Percentiles rank a stretch among this genome's conserved stretches.
phyloP scores from a whole-genome alignment of 1,140 invertebrate species.

The Odontomachus brunneus region DNA sequence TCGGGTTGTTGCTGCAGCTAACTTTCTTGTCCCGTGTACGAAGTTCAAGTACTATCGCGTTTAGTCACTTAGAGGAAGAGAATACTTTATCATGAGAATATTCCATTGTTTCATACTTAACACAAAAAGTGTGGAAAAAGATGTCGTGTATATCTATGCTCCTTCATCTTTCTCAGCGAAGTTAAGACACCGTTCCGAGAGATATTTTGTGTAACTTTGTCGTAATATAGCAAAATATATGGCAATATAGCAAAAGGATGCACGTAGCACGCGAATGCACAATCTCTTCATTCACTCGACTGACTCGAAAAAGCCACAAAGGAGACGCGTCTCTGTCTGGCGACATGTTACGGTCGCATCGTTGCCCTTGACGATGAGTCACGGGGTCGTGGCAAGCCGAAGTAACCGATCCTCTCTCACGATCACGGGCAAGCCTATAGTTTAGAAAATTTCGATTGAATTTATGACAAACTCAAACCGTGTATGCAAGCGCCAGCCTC shows the following conservation, averaged over 20 bases:
- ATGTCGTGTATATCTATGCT: not conserved
- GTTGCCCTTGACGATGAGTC: constrained; percentile 6
- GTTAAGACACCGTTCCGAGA: not conserved
- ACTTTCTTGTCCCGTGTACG: no score
- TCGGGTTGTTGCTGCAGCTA: no score
- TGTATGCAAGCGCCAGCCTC: not conserved
- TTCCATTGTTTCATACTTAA: not conserved
- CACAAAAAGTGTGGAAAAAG: not conserved
- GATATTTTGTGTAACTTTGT: not conserved
- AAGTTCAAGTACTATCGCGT: not conserved
- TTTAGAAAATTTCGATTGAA: constrained; percentile 6
- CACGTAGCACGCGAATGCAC: not conserved
- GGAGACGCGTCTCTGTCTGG: constrained; percentile 25
- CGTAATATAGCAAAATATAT: not conserved
- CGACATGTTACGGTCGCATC: not conserved
- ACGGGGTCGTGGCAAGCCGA: not conserved
- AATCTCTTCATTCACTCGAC: constrained; percentile 22
- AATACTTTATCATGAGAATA: not conserved
- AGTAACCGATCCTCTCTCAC: not conserved
- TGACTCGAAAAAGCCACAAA: constrained; percentile 26
- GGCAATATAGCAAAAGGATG: not conserved
- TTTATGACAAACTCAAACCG: not conserved
- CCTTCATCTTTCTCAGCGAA: not conserved
- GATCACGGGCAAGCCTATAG: no score
- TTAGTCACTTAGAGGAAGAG: not conserved